These are phyloP conservation scores for Fundulus diaphanus DNA, from an alignment of 2,797 vertebrate species.

Conservation along the genomic window DNA sequence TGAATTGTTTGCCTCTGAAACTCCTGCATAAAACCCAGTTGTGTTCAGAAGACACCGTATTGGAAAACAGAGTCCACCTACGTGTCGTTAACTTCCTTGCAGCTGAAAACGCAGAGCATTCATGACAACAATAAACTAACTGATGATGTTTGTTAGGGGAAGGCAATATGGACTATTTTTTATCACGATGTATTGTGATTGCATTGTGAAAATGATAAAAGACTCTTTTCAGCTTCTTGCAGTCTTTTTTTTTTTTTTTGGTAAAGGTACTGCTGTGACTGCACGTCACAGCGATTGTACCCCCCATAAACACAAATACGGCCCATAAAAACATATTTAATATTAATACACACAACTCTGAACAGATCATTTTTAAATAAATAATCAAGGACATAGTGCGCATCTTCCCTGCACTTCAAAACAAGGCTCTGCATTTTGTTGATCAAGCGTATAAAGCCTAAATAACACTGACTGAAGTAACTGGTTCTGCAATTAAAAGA, in stretches of 20 bases:
- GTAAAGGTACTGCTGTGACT: no score
- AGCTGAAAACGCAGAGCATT: background rate
- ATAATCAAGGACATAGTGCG: background rate
- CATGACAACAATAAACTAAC: background rate
- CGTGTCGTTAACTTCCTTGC: background rate
- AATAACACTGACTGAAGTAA: background rate
- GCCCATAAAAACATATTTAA: no score
- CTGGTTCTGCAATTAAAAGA: background rate
- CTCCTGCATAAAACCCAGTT: background rate
- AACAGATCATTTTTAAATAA: background rate
- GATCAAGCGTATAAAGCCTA: background rate
- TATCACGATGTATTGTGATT: no score
- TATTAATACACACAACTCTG: background rate
- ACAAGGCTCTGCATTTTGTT: background rate
- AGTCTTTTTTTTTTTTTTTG: no score
- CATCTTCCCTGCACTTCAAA: background rate
- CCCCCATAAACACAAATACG: no score
- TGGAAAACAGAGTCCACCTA: background rate
- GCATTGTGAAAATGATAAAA: no score
- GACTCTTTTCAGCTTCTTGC: no score
- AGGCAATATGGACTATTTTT: no score
- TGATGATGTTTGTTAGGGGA: no score
- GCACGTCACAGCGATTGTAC: no score
- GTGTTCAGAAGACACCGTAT: background rate
- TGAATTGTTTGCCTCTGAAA: background rate